These are phyloP conservation scores for Brachionus rotundiformis DNA, from an alignment of 1,140 invertebrate species.

Conservation along the genomic window DNA sequence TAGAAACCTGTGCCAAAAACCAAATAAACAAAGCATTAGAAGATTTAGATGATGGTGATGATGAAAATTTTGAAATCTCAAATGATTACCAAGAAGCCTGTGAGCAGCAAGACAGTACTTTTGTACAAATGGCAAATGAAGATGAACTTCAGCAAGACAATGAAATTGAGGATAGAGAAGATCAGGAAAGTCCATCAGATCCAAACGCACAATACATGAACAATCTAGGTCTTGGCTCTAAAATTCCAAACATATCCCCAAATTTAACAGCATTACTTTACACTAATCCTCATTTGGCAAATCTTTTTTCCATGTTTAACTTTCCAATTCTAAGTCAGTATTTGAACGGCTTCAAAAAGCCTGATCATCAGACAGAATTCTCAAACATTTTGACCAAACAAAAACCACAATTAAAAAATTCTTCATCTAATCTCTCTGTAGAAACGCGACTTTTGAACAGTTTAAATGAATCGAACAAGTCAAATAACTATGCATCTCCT, in stretches of 20 bases:
- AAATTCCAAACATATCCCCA: slow-evolving; percentile 3
- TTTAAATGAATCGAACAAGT: neutral
- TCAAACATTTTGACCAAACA: neutral
- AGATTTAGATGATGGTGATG: neutral
- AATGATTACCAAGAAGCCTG: neutral
- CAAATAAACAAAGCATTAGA: neutral
- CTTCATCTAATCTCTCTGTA: slow-evolving; percentile 16
- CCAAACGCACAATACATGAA: neutral
- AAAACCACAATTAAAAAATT: neutral
- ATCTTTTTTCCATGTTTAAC: slow-evolving; percentile 27
- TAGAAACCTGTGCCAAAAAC: neutral
- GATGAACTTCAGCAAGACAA: neutral
- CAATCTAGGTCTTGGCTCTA: neutral
- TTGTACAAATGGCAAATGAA: neutral
- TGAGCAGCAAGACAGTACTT: neutral
- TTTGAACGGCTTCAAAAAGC: slow-evolving; percentile 27
- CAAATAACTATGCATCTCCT: slow-evolving; percentile 36
- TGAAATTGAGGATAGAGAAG: neutral
- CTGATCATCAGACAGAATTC: neutral
- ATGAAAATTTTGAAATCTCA: neutral
- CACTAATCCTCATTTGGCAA: slow-evolving; percentile 31
- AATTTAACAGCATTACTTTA: slow-evolving; percentile 16
- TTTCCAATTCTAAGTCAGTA: slow-evolving; percentile 34
- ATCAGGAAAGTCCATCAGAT: neutral
- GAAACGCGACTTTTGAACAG: neutral